These are phyloP conservation scores for Todus mexicanus DNA, from an alignment of 2,797 vertebrate species.

Conservation along the genomic window DNA sequence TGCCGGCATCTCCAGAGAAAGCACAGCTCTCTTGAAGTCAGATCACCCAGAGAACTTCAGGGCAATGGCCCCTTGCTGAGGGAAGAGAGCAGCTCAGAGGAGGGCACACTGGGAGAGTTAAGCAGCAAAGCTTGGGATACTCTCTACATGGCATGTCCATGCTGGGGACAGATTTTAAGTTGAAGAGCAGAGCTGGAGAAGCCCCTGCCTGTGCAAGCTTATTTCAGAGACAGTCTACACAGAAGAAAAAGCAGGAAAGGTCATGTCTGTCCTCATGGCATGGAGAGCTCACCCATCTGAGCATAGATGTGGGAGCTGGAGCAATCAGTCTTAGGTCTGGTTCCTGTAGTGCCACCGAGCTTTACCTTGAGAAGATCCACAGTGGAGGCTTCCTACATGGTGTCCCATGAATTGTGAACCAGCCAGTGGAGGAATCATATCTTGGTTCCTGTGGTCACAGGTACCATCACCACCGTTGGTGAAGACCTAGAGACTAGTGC, in stretches of 20 bases:
- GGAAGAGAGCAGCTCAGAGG: background rate
- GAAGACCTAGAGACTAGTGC: background rate
- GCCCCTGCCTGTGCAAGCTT: background rate
- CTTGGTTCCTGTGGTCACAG: background rate
- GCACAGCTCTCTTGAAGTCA: background rate
- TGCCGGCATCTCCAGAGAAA: background rate
- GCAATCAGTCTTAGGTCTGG: background rate
- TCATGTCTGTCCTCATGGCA: background rate
- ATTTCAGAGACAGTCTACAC: background rate
- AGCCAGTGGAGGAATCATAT: background rate
- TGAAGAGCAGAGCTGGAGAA: background rate
- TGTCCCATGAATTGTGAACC: background rate
- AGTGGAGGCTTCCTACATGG: background rate
- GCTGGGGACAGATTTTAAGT: background rate
- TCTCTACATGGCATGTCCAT: fast-evolving
- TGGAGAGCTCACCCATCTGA: background rate
- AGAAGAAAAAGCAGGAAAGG: background rate
- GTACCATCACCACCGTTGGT: background rate
- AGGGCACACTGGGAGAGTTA: background rate
- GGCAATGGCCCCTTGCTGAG: fast-evolving
- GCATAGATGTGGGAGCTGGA: background rate
- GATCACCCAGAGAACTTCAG: background rate
- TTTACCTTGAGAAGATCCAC: background rate
- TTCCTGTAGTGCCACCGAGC: background rate
- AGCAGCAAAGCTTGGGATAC: background rate